A percentile compares a stretch with the other conserved stretches of the same genome.
These are phyloP conservation scores for Sesia apiformis DNA, from an alignment of 2,888 invertebrate species.

Conservation along the genomic window DNA sequence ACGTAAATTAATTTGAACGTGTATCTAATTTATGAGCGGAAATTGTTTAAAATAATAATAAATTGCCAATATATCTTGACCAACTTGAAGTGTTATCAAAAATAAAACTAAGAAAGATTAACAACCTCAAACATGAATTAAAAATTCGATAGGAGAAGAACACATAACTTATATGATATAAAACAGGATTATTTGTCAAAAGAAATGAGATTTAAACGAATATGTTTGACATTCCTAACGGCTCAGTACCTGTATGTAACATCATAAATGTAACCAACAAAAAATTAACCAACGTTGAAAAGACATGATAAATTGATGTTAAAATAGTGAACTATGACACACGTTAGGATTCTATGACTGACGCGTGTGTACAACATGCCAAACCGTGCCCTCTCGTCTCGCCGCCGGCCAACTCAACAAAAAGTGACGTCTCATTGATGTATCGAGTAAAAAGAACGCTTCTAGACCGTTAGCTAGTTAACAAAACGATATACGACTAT, in stretches of 20 bases:
- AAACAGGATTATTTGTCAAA: too few species aligned
- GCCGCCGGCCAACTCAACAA: constrained; percentile 26
- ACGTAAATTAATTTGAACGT: too few species aligned
- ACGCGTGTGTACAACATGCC: constrained; percentile 38
- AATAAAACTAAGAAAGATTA: too few species aligned
- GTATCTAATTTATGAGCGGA: too few species aligned
- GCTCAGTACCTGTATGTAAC: constrained; percentile 11
- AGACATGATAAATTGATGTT: constrained; percentile 52
- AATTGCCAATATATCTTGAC: too few species aligned
- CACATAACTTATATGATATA: too few species aligned
- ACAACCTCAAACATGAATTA: too few species aligned
- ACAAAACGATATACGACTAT: constrained; percentile 50
- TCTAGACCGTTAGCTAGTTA: constrained; percentile 56
- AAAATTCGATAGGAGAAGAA: too few species aligned
- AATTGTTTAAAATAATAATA: too few species aligned
- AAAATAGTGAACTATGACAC: constrained; percentile 64
- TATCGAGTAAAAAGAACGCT: constrained; percentile 50
- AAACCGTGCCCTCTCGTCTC: constrained; percentile 18
- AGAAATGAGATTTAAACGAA: not conserved
- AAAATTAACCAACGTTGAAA: constrained; percentile 32
- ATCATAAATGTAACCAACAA: constrained; percentile 21
- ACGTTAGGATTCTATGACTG: constrained; percentile 26
- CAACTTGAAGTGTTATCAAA: too few species aligned
- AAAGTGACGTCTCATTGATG: constrained; percentile 64
- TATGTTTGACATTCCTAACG: constrained; percentile 13